Base-by-base conservation (phyloP, 2,113 vertebrate genomes). In the Upupa epops region DNA sequence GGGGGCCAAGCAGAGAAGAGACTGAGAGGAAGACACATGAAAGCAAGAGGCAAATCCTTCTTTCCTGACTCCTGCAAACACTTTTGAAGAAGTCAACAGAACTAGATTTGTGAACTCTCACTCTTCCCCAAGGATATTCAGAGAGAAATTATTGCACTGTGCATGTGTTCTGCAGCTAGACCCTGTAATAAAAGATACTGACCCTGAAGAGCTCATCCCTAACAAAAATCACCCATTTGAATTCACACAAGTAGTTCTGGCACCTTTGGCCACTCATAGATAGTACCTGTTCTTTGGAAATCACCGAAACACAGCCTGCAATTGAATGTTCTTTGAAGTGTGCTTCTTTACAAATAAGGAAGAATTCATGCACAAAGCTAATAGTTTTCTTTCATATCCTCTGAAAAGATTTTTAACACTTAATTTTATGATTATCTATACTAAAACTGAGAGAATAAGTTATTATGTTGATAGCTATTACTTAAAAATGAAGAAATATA, bases 141-240 rank as follows among this genome's bases (percentile, higher is more conserved):
- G 40, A 72, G 15, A 69, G 31, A 78, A 92, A 54, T 78, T 36
- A n/a, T 16, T 72, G 40, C 51, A n/a, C 21, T 45, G 6, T 15
- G 7, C 83, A 74, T 69, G 46, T 74, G 70, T 42, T 83, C 72
- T 72, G 74, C 54, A 82, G 65, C n/a, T 46, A 78, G 32, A 76
- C 45, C 49, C 36, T 49, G 46, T 17, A 93, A 96, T 92, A 92
- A 93, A 92, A 95, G 61, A 72, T 24, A 90, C 2, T 94, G 88
- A 88, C 76, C 86, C 88, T 91, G 69, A 86, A 94, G 79, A 92
- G 59, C 54, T 83, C 3, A 3, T 54, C 91, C 80, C 70, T 95
- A 88, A 90, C 93, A 91, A 74, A 89, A 88, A 45, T 51, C 72
- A 83, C 42, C 31, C 13, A 36, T 93, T 37, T 84, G 83, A 72